These are phyloP conservation scores for Melinopterus prodromus DNA, from an alignment of 2,888 invertebrate genomes.

Conservation along the genomic window DNA sequence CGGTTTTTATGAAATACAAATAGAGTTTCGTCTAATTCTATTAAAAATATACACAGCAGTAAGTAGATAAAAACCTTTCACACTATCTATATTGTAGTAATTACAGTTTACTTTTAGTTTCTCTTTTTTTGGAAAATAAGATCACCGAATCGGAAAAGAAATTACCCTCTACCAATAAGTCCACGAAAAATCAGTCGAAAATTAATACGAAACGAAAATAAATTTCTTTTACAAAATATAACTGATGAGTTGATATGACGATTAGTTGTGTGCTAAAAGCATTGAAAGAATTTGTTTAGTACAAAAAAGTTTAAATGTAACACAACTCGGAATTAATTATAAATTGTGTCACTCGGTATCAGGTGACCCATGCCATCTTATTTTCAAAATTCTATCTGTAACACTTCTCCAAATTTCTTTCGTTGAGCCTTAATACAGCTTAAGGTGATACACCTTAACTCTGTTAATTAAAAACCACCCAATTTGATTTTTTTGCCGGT, in stretches of 20 bases:
- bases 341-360: background rate
- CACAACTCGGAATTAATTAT: background rate
- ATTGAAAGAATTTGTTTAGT: no score
- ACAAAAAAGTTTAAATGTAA: background rate
- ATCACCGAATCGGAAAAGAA: background rate
- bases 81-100: constrained; percentile 22
- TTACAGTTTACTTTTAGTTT: constrained; percentile 12
- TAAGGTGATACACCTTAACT: no score
- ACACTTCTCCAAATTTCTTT: no score
- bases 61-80: constrained; percentile 12
- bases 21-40: constrained; percentile 20
- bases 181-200: background rate
- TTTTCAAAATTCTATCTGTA: no score
- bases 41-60: constrained; percentile 19
- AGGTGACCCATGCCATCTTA: no score
- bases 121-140: constrained; percentile 5
- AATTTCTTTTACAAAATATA: no score
- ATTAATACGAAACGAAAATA: background rate
- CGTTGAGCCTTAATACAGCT: no score
- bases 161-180: background rate
- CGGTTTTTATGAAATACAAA: background rate
- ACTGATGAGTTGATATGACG: no score
- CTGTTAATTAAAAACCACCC: no score
- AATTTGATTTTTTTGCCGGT: no score
- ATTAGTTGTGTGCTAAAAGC: no score